Percentiles rank a stretch among this genome's conserved stretches.
Conservation (phyloP, 2,888 invertebrate genomes). For the Hesperia comma region DNA sequence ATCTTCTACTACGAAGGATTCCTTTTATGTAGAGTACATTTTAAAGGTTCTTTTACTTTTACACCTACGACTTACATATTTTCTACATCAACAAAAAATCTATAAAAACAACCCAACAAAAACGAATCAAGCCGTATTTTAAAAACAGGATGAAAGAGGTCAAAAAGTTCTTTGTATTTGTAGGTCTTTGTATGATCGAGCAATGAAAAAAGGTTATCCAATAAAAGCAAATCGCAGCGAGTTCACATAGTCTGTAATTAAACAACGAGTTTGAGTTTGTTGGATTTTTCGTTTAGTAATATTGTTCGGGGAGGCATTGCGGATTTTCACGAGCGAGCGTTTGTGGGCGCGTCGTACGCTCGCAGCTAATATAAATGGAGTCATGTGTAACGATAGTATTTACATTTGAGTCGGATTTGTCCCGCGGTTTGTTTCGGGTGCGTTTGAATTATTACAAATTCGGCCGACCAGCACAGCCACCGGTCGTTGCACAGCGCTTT, state of each 20-base stretch:
- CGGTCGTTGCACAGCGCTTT: slow-evolving; percentile 9
- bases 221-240: slow-evolving; percentile 28
- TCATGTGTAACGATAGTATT: slow-evolving; percentile 34
- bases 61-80: background rate
- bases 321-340: slow-evolving; percentile 20
- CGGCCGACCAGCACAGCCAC: slow-evolving; percentile 18
- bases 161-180: slow-evolving; percentile 25
- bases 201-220: slow-evolving; percentile 24
- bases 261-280: slow-evolving; percentile 29
- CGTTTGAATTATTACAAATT: slow-evolving; percentile 32
- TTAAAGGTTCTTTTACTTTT: no score
- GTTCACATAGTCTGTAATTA: slow-evolving; percentile 29
- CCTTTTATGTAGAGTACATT: no score
- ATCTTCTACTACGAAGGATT: no score
- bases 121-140: slow-evolving; percentile 10
- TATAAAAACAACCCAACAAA: slow-evolving; percentile 1
- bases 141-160: slow-evolving; percentile 14
- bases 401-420: slow-evolving; percentile 32
- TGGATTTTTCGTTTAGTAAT: slow-evolving; percentile 27
- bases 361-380: slow-evolving; percentile 33
- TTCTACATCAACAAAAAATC: background rate
- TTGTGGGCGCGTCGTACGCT: slow-evolving; percentile 29
- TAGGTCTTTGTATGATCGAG: slow-evolving; percentile 30
- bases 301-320: slow-evolving; percentile 23
- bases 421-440: slow-evolving; percentile 30